Evolutionary conservation across 2,113 vertebrate species (phyloP).

Genomic region (Pollimyrus isidori): DNA sequence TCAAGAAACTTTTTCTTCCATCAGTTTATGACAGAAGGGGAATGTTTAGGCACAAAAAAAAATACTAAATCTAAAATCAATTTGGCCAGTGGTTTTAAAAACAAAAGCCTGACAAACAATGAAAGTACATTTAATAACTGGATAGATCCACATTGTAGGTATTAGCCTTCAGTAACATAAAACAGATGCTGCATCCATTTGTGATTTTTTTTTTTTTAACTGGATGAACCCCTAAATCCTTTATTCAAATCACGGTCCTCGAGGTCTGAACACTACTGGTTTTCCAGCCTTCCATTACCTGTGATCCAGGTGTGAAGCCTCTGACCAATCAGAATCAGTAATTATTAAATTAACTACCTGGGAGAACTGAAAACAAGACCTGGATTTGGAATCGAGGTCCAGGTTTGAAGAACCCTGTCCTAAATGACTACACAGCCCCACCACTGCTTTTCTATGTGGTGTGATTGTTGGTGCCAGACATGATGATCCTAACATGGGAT

Average conservation of each 20-base stretch:
- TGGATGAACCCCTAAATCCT: not conserved
- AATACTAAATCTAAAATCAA: not conserved
- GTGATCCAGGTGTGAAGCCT: too few species aligned
- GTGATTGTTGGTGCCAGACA: not conserved
- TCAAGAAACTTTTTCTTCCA: not conserved
- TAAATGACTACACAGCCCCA: not conserved
- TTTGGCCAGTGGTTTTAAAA: not conserved
- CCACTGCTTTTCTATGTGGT: not conserved
- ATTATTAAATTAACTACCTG: too few species aligned
- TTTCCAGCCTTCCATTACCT: too few species aligned
- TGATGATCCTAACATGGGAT: not conserved
- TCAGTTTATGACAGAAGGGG: not conserved
- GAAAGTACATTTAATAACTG: not conserved
- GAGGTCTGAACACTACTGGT: too few species aligned
- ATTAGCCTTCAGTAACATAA: not conserved
- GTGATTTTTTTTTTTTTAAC: not conserved
- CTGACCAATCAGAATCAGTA: too few species aligned
- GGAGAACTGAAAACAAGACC: too few species aligned
- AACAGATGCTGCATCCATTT: not conserved
- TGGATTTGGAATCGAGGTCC: too few species aligned
- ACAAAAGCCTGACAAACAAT: not conserved
- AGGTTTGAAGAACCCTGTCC: too few species aligned
- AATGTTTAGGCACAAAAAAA: not conserved
- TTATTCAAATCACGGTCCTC: too few species aligned
- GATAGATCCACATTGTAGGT: not conserved